Percentiles rank a stretch among this genome's conserved stretches.
These are phyloP conservation scores for Urophycis tenuis DNA, from an alignment of 2,797 vertebrate species.

Conservation along the genomic window DNA sequence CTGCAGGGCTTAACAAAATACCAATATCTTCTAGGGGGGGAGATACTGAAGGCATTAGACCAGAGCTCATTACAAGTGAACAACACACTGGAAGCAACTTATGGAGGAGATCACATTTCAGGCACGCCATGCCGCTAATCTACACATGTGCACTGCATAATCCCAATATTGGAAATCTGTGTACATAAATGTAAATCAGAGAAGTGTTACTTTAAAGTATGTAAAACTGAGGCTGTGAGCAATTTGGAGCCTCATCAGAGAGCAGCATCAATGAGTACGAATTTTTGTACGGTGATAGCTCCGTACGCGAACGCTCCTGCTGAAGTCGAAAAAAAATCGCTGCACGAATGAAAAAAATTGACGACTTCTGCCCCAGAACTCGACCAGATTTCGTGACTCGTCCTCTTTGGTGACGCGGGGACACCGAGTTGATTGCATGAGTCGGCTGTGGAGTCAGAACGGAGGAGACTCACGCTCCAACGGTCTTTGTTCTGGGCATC, in stretches of 20 bases:
- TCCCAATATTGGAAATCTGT: background rate
- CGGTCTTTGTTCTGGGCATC: no score
- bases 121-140: background rate
- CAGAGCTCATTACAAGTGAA: constrained; percentile 16
- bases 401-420: no score
- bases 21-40: constrained; percentile 22
- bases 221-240: background rate
- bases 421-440: no score
- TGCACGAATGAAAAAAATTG: no score
- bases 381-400: no score
- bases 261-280: background rate
- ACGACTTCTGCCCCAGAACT: no score
- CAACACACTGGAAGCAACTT: constrained; percentile 16
- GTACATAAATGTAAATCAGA: background rate
- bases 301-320: no score
- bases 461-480: no score
- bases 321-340: no score
- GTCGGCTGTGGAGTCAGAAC: no score
- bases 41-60: background rate
- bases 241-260: background rate
- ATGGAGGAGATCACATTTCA: background rate
- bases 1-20: constrained; percentile 25
- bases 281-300: no score
- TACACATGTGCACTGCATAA: background rate
- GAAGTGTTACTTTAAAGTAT: background rate